Evolutionary conservation across 2,888 invertebrate species (phyloP).

Genomic region (Gisinianus flammeolus): DNA sequence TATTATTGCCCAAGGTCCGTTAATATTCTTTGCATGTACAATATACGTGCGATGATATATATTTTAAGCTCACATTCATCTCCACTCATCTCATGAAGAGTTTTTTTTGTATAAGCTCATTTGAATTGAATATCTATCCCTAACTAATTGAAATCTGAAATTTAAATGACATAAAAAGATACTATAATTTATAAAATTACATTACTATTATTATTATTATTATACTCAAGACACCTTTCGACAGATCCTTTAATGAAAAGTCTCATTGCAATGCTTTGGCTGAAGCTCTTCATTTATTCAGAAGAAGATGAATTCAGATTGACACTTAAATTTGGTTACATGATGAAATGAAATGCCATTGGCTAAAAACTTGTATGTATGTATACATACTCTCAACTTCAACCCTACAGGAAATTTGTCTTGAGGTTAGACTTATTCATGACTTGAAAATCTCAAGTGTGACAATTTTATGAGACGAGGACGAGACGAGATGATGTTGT

Average conservation of each 20-base stretch:
- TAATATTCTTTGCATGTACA: too few relatives aligned
- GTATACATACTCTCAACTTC: neutral
- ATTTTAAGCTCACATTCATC: too few relatives aligned
- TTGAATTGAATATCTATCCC: neutral
- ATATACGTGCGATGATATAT: too few relatives aligned
- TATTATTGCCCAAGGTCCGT: neutral
- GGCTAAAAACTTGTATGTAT: neutral
- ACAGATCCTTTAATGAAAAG: neutral
- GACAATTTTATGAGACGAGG: slow-evolving; percentile 9
- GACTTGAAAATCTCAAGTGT: slow-evolving; percentile 6
- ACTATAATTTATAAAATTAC: neutral
- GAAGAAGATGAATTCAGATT: neutral
- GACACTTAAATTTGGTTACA: neutral
- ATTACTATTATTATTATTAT: neutral
- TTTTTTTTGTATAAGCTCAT: too few relatives aligned
- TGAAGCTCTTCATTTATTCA: too few relatives aligned
- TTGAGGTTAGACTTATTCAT: slow-evolving; percentile 1
- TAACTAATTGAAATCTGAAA: neutral
- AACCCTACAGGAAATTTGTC: neutral
- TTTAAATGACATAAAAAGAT: neutral
- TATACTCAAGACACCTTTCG: neutral
- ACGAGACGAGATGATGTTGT: neutral
- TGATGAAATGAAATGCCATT: neutral
- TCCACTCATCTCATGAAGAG: too few relatives aligned
- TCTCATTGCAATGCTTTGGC: too few relatives aligned